Evolutionary conservation across 2,888 invertebrate genomes (phyloP), one percentile per base, ranked within the genome.

Genomic region (Priocnemis perturbator): DNA sequence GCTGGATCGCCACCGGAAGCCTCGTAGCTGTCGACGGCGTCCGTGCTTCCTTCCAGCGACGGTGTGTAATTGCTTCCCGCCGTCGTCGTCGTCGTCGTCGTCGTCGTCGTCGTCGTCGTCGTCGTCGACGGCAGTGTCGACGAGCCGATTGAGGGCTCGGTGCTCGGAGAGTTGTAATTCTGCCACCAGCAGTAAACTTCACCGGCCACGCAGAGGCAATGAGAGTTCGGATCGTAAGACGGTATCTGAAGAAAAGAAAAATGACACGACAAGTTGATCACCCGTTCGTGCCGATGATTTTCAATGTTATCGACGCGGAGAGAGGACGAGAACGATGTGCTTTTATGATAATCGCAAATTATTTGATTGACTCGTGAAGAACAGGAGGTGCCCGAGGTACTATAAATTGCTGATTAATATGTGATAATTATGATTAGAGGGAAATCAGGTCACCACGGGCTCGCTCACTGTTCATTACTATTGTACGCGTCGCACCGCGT

Each of bases 151-250:
- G 82, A 78, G 5, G 76, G 45, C 11, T 78, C 79, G 60, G 74
- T 76, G 53, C 71, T 73, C 23, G 55, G 5, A 45, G 73, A 68
- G 63, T 80, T 73, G 74, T 78, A 83, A 71, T 83, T 83, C 69
- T 86, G 86, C 88, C 88, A 88, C 85, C 87, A 88, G 73, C 88
- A 88, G 74, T 87, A 88, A 66, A 88, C 85, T 63, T 88, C 87
- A 23, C 88, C 88, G 20, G 83, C 88, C 45, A 88, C 87, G 78
- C 88, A 88, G 56, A 88, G 82, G 67, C 88, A 88, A 69, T 88
- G 88, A 23, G 86, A 85, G 74, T 84, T 86, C 26, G 77, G 73
- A 65, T 88, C 88, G 67, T 77, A 74, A n/a, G 85, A 85, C 50
- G 87, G 85, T 71, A 88, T 86, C 88, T 88, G 74, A 37, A 11